Evolutionary conservation across 2,113 vertebrate species (phyloP).

Genomic region (Heptranchias perlo): DNA sequence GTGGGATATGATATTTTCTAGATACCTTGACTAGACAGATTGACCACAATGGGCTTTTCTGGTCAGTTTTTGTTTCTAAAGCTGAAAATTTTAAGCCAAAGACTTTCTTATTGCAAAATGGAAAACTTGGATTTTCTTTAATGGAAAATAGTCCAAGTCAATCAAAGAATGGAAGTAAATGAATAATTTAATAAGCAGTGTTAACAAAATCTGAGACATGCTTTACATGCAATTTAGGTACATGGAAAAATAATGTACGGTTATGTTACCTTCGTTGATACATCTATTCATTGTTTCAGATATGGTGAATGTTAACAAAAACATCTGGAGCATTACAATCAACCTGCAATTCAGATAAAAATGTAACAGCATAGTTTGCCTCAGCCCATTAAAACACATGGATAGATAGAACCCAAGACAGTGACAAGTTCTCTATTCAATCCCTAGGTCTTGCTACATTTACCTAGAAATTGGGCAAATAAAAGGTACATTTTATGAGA

Average conservation of each 20-base stretch:
- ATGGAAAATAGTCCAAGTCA: neutral
- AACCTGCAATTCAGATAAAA: constrained; percentile 28
- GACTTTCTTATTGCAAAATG: neutral
- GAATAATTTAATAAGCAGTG: neutral
- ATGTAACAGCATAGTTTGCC: neutral
- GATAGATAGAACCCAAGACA: neutral
- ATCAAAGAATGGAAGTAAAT: neutral
- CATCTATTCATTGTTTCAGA: neutral
- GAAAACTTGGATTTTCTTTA: neutral
- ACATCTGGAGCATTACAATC: neutral
- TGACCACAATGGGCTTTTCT: no score
- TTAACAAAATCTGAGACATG: neutral
- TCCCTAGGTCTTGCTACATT: neutral
- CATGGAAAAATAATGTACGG: neutral
- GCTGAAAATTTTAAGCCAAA: neutral
- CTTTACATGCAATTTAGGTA: neutral
- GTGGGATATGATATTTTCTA: no score
- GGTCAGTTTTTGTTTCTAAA: neutral
- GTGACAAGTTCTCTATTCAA: neutral
- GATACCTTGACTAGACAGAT: no score
- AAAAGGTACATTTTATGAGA: no score
- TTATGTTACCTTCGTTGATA: neutral
- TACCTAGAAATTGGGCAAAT: no score
- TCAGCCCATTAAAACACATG: neutral
- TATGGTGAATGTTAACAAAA: neutral